phyloP scores from a whole-genome alignment of 1,140 invertebrate species.

The Pollicipes pollicipes region DNA sequence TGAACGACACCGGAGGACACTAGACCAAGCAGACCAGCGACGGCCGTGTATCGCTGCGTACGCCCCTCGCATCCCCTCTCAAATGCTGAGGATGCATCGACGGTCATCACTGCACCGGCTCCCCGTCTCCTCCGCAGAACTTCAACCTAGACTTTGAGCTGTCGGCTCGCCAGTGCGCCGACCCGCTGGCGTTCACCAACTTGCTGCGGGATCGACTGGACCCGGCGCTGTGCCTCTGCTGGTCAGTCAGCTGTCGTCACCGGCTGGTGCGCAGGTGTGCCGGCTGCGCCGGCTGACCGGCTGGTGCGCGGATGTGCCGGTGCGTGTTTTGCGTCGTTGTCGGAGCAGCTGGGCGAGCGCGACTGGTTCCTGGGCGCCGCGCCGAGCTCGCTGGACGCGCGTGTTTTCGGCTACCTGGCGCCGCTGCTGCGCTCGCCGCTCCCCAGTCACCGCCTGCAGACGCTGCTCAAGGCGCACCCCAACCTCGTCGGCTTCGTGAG shows the following conservation, averaged over 20 bases:
- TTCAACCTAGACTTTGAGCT: slow-evolving; percentile 50
- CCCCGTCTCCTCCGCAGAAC: slow-evolving; percentile 29
- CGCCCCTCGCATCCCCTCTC: too few relatives aligned
- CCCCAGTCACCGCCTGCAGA: slow-evolving; percentile 51
- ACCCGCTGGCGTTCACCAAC: slow-evolving; percentile 47
- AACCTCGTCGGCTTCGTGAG: neutral
- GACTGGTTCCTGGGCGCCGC: slow-evolving; percentile 54
- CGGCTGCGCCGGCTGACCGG: too few relatives aligned
- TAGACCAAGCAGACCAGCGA: neutral
- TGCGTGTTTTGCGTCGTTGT: neutral
- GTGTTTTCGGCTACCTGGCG: slow-evolving; percentile 73
- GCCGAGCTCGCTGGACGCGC: slow-evolving; percentile 69
- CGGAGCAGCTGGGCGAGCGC: neutral
- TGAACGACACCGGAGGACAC: too few relatives aligned
- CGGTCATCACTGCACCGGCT: too few relatives aligned
- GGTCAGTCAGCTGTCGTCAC: slow-evolving; percentile 25
- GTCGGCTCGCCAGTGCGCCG: slow-evolving; percentile 42
- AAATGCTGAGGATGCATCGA: too few relatives aligned
- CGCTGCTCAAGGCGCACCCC: slow-evolving; percentile 47
- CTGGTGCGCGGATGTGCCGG: neutral
- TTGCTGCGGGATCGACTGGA: slow-evolving; percentile 49
- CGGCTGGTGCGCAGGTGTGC: too few relatives aligned
- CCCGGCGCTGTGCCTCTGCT: slow-evolving; percentile 36
- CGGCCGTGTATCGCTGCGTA: too few relatives aligned
- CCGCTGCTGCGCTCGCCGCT: slow-evolving; percentile 67